Evolutionary conservation across 1,140 invertebrate genomes (phyloP), one percentile per base, ranked within the genome.

Genomic region (Akabosia matsudoensis): DNA sequence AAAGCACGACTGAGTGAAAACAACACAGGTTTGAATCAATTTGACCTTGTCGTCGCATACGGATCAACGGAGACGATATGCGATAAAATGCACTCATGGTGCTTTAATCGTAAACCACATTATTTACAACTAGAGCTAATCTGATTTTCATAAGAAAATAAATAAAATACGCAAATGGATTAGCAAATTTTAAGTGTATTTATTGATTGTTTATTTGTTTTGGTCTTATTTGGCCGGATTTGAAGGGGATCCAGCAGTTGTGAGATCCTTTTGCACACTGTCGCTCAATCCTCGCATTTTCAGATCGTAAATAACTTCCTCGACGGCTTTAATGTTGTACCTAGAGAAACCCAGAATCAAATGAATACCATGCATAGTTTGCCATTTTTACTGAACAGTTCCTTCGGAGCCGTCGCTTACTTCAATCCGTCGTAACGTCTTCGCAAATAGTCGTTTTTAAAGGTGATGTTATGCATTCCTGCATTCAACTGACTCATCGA

Each of bases 401-500:
- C n/a, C n/a, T n/a, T n/a, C n/a, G n/a, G 1, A 10, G 37, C 18
- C 7, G 1, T 30, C 14, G 3, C 28, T 67, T 67, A 67, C 61
- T 67, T 67, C 7, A 67, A 7, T 31, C 61, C 61, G n/a, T 67
- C 61, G n/a, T 67, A 67, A 4, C 61, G 24, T n/a, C 22, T 67
- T 31, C 61, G 24, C 13, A 67, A 10, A n/a, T 67, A 67, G n/a
- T 67, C 61, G 22, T 67, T 67, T 67, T 67, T 67, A 22, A 67
- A 67, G 10, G 61, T 67, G 24, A 67, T 67, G 28, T 30, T 30
- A n/a, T 67, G 61, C 24, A 67, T 28, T 4, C 61, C 61, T 10
- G 10, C 10, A 7, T 28, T 67, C 13, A 67, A n/a, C 30, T 67
- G 24, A 31, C 31, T 67, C 24, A 67, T 30, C 7, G 7, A 67